A percentile compares a stretch with the other conserved stretches of the same genome.
Evolutionary conservation across 2,113 vertebrate species (phyloP).

Genomic region (Pipra filicauda): DNA sequence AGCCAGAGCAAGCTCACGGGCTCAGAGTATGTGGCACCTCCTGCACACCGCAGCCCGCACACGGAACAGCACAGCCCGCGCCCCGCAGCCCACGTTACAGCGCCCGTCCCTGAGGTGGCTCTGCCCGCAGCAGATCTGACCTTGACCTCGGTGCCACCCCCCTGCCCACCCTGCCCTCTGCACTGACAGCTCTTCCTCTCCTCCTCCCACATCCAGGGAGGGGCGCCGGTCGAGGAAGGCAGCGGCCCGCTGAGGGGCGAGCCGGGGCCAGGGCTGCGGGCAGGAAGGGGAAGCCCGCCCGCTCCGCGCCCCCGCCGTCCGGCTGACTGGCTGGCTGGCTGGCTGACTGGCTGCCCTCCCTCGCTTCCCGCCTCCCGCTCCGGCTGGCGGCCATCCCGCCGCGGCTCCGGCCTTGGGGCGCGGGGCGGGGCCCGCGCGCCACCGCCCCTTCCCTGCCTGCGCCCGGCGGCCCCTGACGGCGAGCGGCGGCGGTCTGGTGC

Average conservation of each 20-base stretch:
- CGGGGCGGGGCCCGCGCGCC: not conserved
- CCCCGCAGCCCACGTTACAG: fast-evolving
- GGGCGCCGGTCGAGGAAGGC: not conserved
- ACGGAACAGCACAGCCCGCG: not conserved
- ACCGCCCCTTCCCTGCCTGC: not conserved
- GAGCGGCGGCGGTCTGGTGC: not conserved
- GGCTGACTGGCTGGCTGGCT: not conserved
- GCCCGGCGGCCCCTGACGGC: not conserved
- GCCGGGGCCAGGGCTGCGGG: too few species aligned
- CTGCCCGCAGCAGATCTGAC: not conserved
- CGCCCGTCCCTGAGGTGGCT: fast-evolving
- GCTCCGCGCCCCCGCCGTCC: not conserved
- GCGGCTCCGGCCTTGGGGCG: not conserved
- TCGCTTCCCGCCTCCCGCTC: not conserved
- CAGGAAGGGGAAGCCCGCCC: not conserved
- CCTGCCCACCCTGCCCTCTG: not conserved
- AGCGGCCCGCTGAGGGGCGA: fast-evolving
- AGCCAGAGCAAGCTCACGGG: fast-evolving
- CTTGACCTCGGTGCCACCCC: not conserved
- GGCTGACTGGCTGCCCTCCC: not conserved
- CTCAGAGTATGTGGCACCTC: not conserved
- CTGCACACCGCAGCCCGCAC: not conserved
- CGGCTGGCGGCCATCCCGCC: not conserved
- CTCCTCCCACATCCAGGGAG: too few species aligned
- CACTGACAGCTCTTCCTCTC: not conserved